Evolutionary conservation across 2,888 invertebrate species (phyloP).

Genomic region (Phyllotreta striolata): DNA sequence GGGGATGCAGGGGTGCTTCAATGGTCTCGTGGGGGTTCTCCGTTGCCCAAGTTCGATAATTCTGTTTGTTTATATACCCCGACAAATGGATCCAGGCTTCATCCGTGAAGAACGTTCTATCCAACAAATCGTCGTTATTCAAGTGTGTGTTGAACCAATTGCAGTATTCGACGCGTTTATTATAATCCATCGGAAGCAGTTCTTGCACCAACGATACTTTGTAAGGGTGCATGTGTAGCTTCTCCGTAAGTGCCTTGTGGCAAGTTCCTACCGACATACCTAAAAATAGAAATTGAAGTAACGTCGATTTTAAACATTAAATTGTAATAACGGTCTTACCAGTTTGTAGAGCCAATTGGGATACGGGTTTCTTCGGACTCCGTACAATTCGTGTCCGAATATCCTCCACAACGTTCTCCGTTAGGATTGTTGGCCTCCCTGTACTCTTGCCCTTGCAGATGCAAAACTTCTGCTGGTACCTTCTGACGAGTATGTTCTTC

Average conservation of each 20-base stretch:
- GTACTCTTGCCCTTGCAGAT: too few species aligned
- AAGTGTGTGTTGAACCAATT: too few species aligned
- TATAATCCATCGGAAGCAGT: not conserved
- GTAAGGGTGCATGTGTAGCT: not conserved
- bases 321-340: not conserved
- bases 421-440: not conserved
- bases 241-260: constrained; percentile 2
- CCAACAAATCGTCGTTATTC: too few species aligned
- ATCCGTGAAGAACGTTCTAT: too few species aligned
- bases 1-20: not conserved
- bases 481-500: too few species aligned
- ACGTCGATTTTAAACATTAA: not conserved
- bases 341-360: constrained; percentile 15
- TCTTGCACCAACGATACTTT: not conserved
- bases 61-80: not conserved
- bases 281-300: not conserved
- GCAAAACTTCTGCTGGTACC: too few species aligned
- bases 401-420: constrained; percentile 9
- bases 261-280: constrained; percentile 9
- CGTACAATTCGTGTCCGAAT: constrained; percentile 4
- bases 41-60: constrained; percentile 8
- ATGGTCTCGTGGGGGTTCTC: not conserved
- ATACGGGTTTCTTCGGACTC: constrained; percentile 8
- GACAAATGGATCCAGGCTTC: too few species aligned
- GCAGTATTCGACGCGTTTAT: too few species aligned